Conservation (phyloP, 2,797 vertebrate genomes). For the Eidolon dupreanum region DNA sequence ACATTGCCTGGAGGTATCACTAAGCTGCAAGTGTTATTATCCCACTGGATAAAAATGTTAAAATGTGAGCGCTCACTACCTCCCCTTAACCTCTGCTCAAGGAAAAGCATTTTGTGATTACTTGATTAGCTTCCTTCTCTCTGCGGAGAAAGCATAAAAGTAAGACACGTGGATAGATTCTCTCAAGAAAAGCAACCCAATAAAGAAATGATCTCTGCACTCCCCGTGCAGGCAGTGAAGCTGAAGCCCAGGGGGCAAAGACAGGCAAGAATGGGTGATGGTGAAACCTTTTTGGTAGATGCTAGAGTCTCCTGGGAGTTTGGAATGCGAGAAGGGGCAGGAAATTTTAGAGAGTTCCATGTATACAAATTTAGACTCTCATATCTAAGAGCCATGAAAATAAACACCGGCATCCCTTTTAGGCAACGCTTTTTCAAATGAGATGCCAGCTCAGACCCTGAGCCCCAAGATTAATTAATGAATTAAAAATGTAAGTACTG, state of each 20-base stretch:
- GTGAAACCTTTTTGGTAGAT: neutral
- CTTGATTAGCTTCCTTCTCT: neutral
- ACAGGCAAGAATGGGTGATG: neutral
- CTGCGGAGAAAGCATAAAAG: neutral
- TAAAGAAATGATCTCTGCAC: neutral
- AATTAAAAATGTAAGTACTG: neutral
- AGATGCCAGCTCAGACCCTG: neutral
- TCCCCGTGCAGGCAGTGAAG: neutral
- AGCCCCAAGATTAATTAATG: neutral
- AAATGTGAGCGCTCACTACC: neutral
- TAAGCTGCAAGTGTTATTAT: neutral
- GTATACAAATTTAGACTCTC: neutral
- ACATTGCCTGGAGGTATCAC: neutral
- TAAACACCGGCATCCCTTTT: neutral
- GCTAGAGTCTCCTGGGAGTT: neutral
- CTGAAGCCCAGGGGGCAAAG: neutral
- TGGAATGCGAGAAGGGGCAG: neutral
- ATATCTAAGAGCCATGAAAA: neutral
- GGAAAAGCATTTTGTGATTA: neutral
- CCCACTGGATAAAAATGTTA: neutral
- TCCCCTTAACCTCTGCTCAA: neutral
- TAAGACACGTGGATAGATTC: neutral
- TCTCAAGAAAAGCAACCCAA: conserved; percentile 2
- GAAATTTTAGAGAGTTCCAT: neutral
- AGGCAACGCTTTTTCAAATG: conserved; percentile 9